Base-by-base conservation (phyloP, 2,888 invertebrate species). In the Agonopterix heracliana region DNA sequence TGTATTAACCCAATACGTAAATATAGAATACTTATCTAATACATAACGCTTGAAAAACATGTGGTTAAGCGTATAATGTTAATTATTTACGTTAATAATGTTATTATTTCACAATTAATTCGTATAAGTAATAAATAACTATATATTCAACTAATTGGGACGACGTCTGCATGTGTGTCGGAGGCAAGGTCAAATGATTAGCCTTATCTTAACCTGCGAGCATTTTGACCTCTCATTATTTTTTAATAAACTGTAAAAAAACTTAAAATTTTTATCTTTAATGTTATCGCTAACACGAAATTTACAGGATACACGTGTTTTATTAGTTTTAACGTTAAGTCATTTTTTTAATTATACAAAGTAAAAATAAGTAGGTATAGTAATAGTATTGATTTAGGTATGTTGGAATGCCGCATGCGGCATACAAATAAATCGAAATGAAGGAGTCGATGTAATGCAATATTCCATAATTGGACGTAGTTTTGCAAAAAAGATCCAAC, bases 171-270 rank as follows among this genome's bases (percentile, higher is more conserved):
- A 44, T 26, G 36, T 26, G 11, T 44, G 43, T 49, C 41, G 17
- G 43, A 9, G 11, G 12, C 48, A 43, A 55, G 50, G 52, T 52
- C 53, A 50, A 48, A 53, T 26, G 26, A 26, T 52, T 45, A 52
- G 34, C 47, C 57, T 64, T 65, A 66, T 66, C 66, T 56, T 48
- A 47, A 43, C 47, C 52, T 36, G 51, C 47, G 9, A 50, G 49
- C 55, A 45, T 56, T 54, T 55, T 54, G 51, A 65, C 55, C 61
- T 51, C 57, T 56, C 52, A 51, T 63, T 59, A 57, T 58, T 56
- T 61, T 56, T 61, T 57, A 54, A 53, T 50, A 54, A 54, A 58
- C 7, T 3, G 26, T 5, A 26, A 26, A 26, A 26, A 7, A 26
- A 26, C 26, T 26, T 26, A 26, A 26, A 5, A 1, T 26, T 26